These are phyloP conservation scores for Datnioides undecimradiatus DNA, from an alignment of 2,113 vertebrate genomes.

Conservation along the genomic window DNA sequence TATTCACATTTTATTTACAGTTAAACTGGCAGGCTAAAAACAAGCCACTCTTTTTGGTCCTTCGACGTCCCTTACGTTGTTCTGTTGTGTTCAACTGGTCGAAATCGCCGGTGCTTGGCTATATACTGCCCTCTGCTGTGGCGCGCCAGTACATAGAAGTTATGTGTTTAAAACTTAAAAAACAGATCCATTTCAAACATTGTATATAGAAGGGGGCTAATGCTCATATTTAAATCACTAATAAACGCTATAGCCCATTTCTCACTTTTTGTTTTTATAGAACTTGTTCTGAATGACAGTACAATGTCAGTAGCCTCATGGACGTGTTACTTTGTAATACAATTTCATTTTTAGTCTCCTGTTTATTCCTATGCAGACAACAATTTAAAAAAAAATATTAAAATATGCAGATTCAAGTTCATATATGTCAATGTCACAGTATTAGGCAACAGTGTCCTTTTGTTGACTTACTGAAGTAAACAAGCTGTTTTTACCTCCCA, in stretches of 20 bases:
- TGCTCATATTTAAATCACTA: neutral
- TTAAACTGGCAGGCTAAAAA: slow-evolving; percentile 19
- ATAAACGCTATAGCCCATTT: neutral
- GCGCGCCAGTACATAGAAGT: neutral
- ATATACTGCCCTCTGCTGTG: slow-evolving; percentile 50
- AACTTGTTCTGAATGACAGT: neutral
- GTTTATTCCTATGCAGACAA: neutral
- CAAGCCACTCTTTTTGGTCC: slow-evolving; percentile 17
- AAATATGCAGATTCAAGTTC: neutral
- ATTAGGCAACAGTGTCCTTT: neutral
- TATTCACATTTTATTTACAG: neutral
- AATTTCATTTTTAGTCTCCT: neutral
- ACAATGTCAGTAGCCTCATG: neutral
- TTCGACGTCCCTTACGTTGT: neutral
- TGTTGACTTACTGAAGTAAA: neutral
- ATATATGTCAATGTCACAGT: neutral
- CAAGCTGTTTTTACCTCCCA: neutral
- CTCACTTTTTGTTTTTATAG: neutral
- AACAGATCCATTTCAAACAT: neutral
- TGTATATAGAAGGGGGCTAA: too few species aligned
- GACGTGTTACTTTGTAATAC: neutral
- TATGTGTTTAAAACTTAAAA: neutral
- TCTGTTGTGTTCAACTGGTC: neutral
- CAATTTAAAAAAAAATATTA: too few species aligned
- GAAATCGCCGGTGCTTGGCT: neutral